A percentile compares a stretch with the other conserved stretches of the same genome.
Conservation (phyloP, 1,140 invertebrate species). For the Lordiphosa clarofinis region DNA sequence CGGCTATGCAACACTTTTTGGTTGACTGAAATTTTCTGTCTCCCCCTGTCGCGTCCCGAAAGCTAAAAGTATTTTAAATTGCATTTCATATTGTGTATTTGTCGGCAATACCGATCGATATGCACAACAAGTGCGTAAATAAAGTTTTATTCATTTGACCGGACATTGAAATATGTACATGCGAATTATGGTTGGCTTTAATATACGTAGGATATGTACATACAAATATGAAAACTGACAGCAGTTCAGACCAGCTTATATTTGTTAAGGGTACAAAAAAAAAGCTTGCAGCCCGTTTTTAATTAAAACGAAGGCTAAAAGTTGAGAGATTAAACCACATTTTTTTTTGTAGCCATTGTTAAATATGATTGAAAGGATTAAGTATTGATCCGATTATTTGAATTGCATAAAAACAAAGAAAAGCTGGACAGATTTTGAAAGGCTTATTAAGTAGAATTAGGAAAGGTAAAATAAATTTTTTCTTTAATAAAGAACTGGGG, state of each 20-base stretch:
- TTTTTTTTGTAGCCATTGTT: neutral
- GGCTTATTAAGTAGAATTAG: too few relatives aligned
- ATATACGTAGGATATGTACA: too few relatives aligned
- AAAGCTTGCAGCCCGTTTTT: slow-evolving; percentile 9
- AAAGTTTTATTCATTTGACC: too few relatives aligned
- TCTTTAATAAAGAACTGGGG: too few relatives aligned
- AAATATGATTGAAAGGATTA: slow-evolving; percentile 1
- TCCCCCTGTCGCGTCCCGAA: neutral
- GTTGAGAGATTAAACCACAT: slow-evolving; percentile 8
- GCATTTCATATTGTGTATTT: slow-evolving; percentile 14
- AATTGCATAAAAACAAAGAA: neutral
- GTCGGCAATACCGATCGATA: neutral
- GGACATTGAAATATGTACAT: too few relatives aligned
- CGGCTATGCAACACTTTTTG: slow-evolving; percentile 3
- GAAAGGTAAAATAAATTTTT: too few relatives aligned
- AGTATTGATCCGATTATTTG: neutral
- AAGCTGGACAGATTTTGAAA: too few relatives aligned
- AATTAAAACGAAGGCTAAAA: slow-evolving; percentile 21
- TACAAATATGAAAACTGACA: too few relatives aligned
- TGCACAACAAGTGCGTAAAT: slow-evolving; percentile 18
- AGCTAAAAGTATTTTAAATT: slow-evolving; percentile 39
- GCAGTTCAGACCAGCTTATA: neutral
- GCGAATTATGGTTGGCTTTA: too few relatives aligned
- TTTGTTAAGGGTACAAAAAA: slow-evolving; percentile 10
- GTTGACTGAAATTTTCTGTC: too few relatives aligned